Evolutionary conservation across 2,113 vertebrate species (phyloP).

Genomic region (Plectropomus leopardus): DNA sequence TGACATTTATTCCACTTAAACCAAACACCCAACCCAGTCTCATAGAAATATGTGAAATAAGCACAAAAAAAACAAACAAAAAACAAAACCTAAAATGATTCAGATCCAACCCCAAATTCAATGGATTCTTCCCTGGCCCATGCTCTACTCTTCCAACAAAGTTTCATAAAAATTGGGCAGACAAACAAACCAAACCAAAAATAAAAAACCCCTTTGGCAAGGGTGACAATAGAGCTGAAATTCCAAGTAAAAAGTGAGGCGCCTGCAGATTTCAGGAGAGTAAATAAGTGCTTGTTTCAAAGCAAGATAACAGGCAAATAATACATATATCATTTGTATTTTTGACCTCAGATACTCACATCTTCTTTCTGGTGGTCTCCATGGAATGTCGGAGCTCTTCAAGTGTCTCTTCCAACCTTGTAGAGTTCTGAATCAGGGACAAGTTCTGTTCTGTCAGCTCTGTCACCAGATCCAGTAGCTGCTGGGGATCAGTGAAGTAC

Average conservation of each 20-base stretch:
- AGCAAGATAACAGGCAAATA: neutral
- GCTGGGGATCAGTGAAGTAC: conserved; percentile 93
- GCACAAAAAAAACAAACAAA: too few relatives aligned
- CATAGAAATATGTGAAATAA: too few relatives aligned
- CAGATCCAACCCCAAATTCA: too few relatives aligned
- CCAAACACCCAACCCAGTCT: too few relatives aligned
- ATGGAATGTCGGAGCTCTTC: conserved; percentile 83
- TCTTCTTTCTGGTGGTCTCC: conserved; percentile 80
- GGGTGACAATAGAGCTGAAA: too few relatives aligned
- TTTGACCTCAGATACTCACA: conserved; percentile 79
- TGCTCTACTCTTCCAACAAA: too few relatives aligned
- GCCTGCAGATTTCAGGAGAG: neutral
- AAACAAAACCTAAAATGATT: too few relatives aligned
- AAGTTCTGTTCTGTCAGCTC: conserved; percentile 92
- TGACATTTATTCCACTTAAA: too few relatives aligned
- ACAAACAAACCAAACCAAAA: too few relatives aligned
- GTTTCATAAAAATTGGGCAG: too few relatives aligned
- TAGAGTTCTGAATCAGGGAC: conserved; percentile 89
- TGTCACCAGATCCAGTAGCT: conserved; percentile 88
- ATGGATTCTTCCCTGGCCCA: too few relatives aligned
- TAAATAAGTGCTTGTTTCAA: neutral
- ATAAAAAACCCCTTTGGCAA: too few relatives aligned
- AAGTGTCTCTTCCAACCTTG: conserved; percentile 86
- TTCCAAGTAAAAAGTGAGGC: neutral
- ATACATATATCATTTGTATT: neutral